Percentiles rank a stretch among this genome's conserved stretches.
phyloP scores from a whole-genome alignment of 2,888 invertebrate species.

The Idaea straminata region DNA sequence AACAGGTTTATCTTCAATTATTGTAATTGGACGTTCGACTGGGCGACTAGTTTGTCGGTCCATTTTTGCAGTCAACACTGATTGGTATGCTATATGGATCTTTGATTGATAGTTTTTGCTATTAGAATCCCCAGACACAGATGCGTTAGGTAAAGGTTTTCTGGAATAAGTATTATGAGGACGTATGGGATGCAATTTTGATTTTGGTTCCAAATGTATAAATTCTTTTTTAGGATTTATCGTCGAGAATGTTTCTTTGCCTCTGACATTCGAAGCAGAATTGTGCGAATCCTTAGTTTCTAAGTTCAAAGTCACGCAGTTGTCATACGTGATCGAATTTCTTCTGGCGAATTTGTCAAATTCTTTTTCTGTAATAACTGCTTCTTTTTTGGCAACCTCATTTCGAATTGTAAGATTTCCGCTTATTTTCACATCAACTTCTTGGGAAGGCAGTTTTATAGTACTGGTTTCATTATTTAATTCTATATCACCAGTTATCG shows the following conservation, averaged over 20 bases:
- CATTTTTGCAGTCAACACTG: conserved; percentile 59
- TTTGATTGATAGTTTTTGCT: conserved; percentile 65
- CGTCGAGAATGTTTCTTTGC: conserved; percentile 49
- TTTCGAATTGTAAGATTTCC: conserved; percentile 17
- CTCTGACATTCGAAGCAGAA: conserved; percentile 55
- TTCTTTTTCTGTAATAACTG: conserved; percentile 71
- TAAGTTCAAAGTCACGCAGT: conserved; percentile 61
- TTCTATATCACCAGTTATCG: conserved; percentile 49
- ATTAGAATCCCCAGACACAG: conserved; percentile 42
- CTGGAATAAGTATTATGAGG: conserved; percentile 38
- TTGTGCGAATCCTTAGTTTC: conserved; percentile 58
- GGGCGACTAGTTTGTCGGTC: conserved; percentile 32
- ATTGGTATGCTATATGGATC: conserved; percentile 67
- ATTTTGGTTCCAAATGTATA: conserved; percentile 46
- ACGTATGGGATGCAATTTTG: conserved; percentile 44
- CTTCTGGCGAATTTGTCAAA: conserved; percentile 73
- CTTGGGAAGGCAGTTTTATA: conserved; percentile 28
- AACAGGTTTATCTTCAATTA: conserved; percentile 73
- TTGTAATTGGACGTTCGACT: conserved; percentile 58
- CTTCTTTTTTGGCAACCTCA: conserved; percentile 48
- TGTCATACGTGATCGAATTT: conserved; percentile 68
- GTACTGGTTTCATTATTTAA: conserved; percentile 30
- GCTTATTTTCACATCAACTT: conserved; percentile 23
- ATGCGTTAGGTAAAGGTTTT: conserved; percentile 36
- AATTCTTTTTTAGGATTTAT: conserved; percentile 51